Evolutionary conservation across 2,113 vertebrate species (phyloP), one percentile per base, ranked within the genome.

Genomic region (Chlorodrepanis virens): DNA sequence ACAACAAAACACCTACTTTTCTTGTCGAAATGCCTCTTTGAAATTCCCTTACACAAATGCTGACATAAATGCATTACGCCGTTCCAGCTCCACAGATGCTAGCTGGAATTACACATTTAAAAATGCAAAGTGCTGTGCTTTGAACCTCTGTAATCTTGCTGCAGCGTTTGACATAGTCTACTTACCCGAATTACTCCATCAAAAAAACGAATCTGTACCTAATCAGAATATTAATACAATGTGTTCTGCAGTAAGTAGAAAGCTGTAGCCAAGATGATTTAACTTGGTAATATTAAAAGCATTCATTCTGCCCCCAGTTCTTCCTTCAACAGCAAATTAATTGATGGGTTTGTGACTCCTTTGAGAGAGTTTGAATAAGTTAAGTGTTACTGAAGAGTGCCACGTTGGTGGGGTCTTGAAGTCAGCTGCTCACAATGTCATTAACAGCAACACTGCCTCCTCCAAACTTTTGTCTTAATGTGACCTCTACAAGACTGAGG

Each of bases 91-190:
- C 78, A 94, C 28, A 81, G 33, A 89, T 63, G 90, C 74, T 78
- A 96, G 39, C 76, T 90, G 79, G 88, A 96, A 95, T 95, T 88
- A 94, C 10, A 71, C 61, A 96, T 42, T 80, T 93, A 89, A 90
- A 95, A 94, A 93, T 69, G 83, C 67, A 80, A 98, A 97, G 85
- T 65, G 84, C 44, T n/a, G 23, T 63, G 53, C 89, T 97, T 94
- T 96, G 92, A 97, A 92, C 87, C 31, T 86, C 80, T 74, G 47
- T 92, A 89, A 96, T 95, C 88, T 85, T 91, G 72, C 76, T 81
- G 50, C 84, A 83, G 63, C 63, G 45, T 57, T 78, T 77, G 50
- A 90, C 64, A 87, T 53, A 94, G 40, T 74, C 79, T 93, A 90
- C 54, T 93, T 97, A 93, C 78, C 83, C 39, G 13, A 94, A 79